Conservation (phyloP, 2,888 invertebrate genomes). For the Micropterix aruncella region DNA sequence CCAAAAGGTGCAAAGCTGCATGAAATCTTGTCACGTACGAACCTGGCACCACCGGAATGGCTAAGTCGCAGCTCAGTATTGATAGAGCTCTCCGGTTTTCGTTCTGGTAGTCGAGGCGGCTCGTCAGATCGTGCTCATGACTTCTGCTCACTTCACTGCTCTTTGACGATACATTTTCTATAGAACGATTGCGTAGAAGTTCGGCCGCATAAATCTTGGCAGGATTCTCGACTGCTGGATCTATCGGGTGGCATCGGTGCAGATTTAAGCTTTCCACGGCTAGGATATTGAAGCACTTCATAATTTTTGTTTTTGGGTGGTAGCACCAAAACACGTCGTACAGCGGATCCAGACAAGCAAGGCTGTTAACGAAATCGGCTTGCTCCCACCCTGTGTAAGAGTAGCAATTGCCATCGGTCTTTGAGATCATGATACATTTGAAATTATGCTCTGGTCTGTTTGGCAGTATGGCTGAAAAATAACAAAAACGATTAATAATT, state of each 20-base stretch:
- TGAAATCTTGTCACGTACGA: slow-evolving; percentile 69
- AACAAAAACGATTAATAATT: not conserved
- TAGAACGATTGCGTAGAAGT: slow-evolving; percentile 1
- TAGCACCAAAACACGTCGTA: slow-evolving; percentile 94
- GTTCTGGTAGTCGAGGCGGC: slow-evolving; percentile 20
- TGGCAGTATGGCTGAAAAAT: slow-evolving; percentile 60
- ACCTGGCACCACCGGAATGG: slow-evolving; percentile 57
- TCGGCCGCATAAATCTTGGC: slow-evolving; percentile 7
- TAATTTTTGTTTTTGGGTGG: slow-evolving; percentile 44
- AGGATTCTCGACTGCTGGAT: slow-evolving; percentile 16
- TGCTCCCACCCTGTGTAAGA: slow-evolving; percentile 75
- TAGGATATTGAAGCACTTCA: slow-evolving; percentile 73
- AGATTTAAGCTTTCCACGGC: slow-evolving; percentile 52
- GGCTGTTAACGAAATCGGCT: slow-evolving; percentile 66
- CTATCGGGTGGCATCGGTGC: slow-evolving; percentile 26
- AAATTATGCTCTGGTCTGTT: slow-evolving; percentile 68
- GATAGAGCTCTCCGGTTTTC: slow-evolving; percentile 30
- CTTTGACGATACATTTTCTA: slow-evolving; percentile 19
- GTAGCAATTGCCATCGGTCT: slow-evolving; percentile 75
- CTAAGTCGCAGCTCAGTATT: slow-evolving; percentile 67
- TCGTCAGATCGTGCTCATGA: slow-evolving; percentile 26
- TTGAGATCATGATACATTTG: slow-evolving; percentile 81
- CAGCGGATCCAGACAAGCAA: slow-evolving; percentile 76
- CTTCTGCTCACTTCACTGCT: slow-evolving; percentile 29
- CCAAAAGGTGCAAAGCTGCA: slow-evolving; percentile 80